Percentiles rank a stretch among this genome's conserved stretches.
Conservation (phyloP, 1,140 invertebrate species). For the Drosophila paulistorum region DNA sequence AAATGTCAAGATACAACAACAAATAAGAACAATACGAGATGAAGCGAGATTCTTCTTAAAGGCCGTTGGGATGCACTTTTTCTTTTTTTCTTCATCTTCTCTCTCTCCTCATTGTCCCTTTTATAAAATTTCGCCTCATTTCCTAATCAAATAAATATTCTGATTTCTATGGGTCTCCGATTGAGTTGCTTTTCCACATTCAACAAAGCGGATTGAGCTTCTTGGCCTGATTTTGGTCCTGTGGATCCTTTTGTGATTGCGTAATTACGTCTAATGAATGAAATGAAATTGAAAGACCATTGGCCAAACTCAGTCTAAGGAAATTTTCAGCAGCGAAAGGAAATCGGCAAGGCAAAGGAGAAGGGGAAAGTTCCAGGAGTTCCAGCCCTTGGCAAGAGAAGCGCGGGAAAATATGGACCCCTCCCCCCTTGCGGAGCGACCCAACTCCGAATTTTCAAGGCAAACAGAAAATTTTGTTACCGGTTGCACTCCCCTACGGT, state of each 20-base stretch:
- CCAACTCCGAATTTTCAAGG: too few relatives aligned
- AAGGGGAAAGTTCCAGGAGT: too few relatives aligned
- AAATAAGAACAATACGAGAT: slow-evolving; percentile 27
- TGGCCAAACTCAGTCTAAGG: slow-evolving; percentile 16
- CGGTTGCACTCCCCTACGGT: too few relatives aligned
- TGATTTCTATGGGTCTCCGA: slow-evolving; percentile 38
- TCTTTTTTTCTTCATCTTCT: not conserved
- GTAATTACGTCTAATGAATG: slow-evolving; percentile 75
- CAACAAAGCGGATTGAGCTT: slow-evolving; percentile 25
- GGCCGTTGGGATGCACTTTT: slow-evolving; percentile 21
- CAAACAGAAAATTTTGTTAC: too few relatives aligned
- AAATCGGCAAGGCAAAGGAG: too few relatives aligned
- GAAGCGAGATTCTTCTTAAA: slow-evolving; percentile 21
- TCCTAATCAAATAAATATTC: slow-evolving; percentile 78
- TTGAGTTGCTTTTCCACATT: slow-evolving; percentile 34
- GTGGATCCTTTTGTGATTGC: slow-evolving; percentile 62
- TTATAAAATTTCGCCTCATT: slow-evolving; percentile 52
- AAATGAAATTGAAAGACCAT: slow-evolving; percentile 60
- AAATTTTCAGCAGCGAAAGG: too few relatives aligned
- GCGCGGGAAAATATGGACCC: too few relatives aligned
- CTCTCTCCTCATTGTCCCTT: not conserved
- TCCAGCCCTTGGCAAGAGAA: too few relatives aligned
- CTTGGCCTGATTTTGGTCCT: slow-evolving; percentile 7
- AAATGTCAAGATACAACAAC: not conserved
- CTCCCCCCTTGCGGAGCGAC: too few relatives aligned